phyloP scores from a whole-genome alignment of 2,888 invertebrate genomes.

The Temnothorax ravouxi region DNA sequence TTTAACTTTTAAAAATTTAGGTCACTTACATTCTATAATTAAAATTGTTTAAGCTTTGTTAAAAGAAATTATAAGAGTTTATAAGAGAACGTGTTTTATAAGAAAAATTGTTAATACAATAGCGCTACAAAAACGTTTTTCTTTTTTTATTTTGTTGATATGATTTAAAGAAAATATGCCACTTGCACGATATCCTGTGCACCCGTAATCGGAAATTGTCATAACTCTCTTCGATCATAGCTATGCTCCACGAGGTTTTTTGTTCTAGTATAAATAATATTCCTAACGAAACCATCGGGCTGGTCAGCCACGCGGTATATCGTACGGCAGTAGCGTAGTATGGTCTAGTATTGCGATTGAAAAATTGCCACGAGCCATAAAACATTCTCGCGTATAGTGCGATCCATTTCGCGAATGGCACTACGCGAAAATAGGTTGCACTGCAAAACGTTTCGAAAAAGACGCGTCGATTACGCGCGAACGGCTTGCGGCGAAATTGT shows the following conservation, averaged over 20 bases:
- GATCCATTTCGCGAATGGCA: slow-evolving; percentile 23
- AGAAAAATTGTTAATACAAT: not conserved
- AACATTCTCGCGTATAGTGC: slow-evolving; percentile 64
- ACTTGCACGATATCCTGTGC: not conserved
- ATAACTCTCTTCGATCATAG: not conserved
- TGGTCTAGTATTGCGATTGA: slow-evolving; percentile 69
- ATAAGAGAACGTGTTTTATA: not conserved
- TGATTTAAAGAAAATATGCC: not conserved
- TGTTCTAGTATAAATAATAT: slow-evolving; percentile 37
- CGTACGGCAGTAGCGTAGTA: slow-evolving; percentile 28
- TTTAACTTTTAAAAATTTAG: not conserved
- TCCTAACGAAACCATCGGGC: slow-evolving; percentile 20
- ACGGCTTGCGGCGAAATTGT: slow-evolving; percentile 21
- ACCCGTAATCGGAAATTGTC: not conserved
- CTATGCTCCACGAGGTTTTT: not conserved
- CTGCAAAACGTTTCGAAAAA: slow-evolving; percentile 35
- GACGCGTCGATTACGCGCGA: slow-evolving; percentile 48
- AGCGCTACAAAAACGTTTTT: not conserved
- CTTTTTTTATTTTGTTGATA: not conserved
- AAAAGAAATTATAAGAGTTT: not conserved
- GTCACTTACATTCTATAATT: not conserved
- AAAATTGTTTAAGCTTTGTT: not conserved
- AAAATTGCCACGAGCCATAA: slow-evolving; percentile 71
- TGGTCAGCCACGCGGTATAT: slow-evolving; percentile 25
- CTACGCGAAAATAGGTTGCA: slow-evolving; percentile 37